phyloP scores from a whole-genome alignment of 2,797 vertebrate genomes.

The Tamandua tetradactyla region DNA sequence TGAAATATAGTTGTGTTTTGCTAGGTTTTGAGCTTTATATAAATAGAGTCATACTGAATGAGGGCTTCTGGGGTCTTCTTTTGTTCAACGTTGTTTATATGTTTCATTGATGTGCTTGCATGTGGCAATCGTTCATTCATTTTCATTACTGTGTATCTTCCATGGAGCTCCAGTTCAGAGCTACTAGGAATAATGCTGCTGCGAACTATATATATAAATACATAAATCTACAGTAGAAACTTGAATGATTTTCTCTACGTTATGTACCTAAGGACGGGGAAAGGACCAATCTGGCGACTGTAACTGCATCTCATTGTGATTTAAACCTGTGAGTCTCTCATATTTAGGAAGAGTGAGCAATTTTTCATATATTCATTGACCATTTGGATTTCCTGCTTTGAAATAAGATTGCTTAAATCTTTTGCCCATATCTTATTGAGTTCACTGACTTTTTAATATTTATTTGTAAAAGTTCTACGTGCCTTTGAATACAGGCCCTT shows the following conservation, averaged over 20 bases:
- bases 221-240: not conserved
- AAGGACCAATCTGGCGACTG: not conserved
- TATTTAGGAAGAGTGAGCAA: not conserved
- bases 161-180: not conserved
- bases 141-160: not conserved
- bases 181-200: not conserved
- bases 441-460: not conserved
- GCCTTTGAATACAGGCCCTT: not conserved
- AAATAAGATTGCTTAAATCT: not conserved
- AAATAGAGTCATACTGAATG: not conserved
- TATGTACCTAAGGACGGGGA: not conserved
- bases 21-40: not conserved
- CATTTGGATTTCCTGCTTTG: not conserved
- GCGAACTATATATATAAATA: too few species aligned
- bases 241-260: not conserved
- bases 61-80: not conserved
- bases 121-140: not conserved
- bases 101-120: not conserved
- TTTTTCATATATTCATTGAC: not conserved
- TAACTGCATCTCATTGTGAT: not conserved
- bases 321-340: not conserved
- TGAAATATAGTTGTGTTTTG: not conserved
- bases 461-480: not conserved
- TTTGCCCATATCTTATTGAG: not conserved
- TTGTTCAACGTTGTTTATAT: not conserved